Percentiles rank a stretch among this genome's conserved stretches.
phyloP scores from a whole-genome alignment of 2,797 vertebrate species.

The Echiichthys vipera region DNA sequence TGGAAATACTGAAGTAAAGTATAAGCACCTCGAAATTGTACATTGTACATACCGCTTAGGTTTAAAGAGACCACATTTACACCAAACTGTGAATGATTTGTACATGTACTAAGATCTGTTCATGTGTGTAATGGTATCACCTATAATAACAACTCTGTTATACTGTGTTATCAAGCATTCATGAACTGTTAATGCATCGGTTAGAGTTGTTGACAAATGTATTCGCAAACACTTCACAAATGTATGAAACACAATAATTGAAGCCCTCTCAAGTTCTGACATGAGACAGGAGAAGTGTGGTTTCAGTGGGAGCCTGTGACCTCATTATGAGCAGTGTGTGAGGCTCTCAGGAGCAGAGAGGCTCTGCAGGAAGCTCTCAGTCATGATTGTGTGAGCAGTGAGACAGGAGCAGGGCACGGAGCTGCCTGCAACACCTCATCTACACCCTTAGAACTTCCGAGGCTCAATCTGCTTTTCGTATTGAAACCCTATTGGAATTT shows the following conservation, averaged over 20 bases:
- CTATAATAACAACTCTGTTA: too few relatives aligned
- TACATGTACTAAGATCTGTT: too few relatives aligned
- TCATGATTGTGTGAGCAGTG: constrained; percentile 46
- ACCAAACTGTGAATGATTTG: not conserved
- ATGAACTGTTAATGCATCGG: not conserved
- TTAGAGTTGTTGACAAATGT: not conserved
- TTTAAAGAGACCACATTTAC: too few relatives aligned
- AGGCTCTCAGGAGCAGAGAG: constrained; percentile 30
- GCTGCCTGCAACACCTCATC: constrained; percentile 49
- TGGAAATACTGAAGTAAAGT: too few relatives aligned
- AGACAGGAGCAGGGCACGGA: constrained; percentile 52
- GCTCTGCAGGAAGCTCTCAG: constrained; percentile 54
- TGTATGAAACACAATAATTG: not conserved
- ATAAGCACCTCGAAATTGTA: not conserved
- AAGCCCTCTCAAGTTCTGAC: not conserved
- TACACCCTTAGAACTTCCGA: constrained; percentile 30
- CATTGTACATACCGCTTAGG: too few relatives aligned
- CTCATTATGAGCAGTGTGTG: constrained; percentile 10
- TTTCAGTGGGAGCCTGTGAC: constrained; percentile 35
- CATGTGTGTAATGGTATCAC: not conserved
- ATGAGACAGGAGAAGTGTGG: not conserved
- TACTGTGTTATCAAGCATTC: not conserved
- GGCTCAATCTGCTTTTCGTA: not conserved
- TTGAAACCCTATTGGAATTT: not conserved
- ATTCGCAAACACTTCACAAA: not conserved